These are phyloP conservation scores for Latrodectus hesperus DNA, from an alignment of 2,888 invertebrate genomes.

Conservation along the genomic window DNA sequence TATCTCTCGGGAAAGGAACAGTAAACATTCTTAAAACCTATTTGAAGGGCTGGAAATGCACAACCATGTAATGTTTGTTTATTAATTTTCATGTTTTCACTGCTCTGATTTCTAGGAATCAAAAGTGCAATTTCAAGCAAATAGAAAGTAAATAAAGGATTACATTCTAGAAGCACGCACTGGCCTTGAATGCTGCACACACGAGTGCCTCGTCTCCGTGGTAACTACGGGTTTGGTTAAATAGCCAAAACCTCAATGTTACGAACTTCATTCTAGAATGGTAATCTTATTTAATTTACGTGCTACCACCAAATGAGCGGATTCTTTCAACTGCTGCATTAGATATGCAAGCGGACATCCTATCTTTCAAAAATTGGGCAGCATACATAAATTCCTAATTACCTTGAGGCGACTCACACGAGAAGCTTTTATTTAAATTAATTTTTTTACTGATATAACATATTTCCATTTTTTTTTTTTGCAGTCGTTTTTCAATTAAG, in stretches of 20 bases:
- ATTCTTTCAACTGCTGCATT: neutral
- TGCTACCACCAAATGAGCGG: neutral
- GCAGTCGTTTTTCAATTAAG: no score
- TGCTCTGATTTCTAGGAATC: neutral
- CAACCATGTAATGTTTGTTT: no score
- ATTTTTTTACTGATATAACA: no score
- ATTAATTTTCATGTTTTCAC: neutral
- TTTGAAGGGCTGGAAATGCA: no score
- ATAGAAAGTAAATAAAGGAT: constrained; percentile 17
- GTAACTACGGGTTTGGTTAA: constrained; percentile 20
- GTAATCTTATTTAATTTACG: neutral
- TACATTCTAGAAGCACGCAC: constrained; percentile 38
- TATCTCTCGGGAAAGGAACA: no score
- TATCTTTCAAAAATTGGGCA: neutral
- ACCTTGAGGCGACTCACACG: no score
- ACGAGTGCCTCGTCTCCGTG: constrained; percentile 36
- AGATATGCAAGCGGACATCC: neutral
- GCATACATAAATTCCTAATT: neutral
- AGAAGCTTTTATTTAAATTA: no score
- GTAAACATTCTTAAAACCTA: no score
- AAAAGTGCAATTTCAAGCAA: neutral
- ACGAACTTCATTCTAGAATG: neutral
- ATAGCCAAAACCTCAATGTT: neutral
- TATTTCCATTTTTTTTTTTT: no score
- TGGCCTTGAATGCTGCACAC: constrained; percentile 33